These are phyloP conservation scores for Caradrina clavipalpis DNA, from an alignment of 2,888 invertebrate genomes.

Conservation along the genomic window DNA sequence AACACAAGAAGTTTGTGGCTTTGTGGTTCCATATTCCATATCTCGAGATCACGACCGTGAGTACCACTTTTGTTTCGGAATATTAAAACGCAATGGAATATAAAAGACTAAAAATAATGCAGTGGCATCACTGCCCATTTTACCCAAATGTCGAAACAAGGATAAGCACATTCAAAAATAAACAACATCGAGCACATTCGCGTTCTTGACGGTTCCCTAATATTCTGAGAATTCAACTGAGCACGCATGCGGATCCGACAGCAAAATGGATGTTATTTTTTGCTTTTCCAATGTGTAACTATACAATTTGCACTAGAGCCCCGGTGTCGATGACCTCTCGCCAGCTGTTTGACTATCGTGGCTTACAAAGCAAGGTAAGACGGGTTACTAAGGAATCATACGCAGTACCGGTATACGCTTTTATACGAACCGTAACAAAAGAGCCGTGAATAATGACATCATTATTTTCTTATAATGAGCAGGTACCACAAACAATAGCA, in stretches of 20 bases:
- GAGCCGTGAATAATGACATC: slow-evolving; percentile 87
- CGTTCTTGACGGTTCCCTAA: slow-evolving; percentile 72
- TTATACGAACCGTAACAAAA: slow-evolving; percentile 86
- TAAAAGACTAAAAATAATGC: slow-evolving; percentile 50
- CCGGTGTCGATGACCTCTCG: slow-evolving; percentile 85
- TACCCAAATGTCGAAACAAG: slow-evolving; percentile 64
- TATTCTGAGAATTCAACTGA: slow-evolving; percentile 76
- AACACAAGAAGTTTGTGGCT: slow-evolving; percentile 45
- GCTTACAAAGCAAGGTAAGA: slow-evolving; percentile 79
- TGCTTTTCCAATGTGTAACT: slow-evolving; percentile 84
- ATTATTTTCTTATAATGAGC: slow-evolving; percentile 85
- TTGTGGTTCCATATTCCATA: slow-evolving; percentile 43
- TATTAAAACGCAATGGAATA: slow-evolving; percentile 31
- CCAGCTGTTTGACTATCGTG: slow-evolving; percentile 89
- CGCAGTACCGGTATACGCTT: slow-evolving; percentile 81
- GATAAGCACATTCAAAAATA: slow-evolving; percentile 70
- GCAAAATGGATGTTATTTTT: slow-evolving; percentile 84
- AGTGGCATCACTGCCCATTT: slow-evolving; percentile 38
- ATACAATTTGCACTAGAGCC: slow-evolving; percentile 88
- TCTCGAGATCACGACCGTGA: slow-evolving; percentile 41
- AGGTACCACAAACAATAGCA: slow-evolving; percentile 71
- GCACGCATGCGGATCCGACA: slow-evolving; percentile 76
- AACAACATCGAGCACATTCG: slow-evolving; percentile 70
- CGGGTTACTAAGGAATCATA: slow-evolving; percentile 84
- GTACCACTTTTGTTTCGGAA: slow-evolving; percentile 39